Conservation (phyloP, 2,113 vertebrate genomes). For the Anseranas semipalmata region DNA sequence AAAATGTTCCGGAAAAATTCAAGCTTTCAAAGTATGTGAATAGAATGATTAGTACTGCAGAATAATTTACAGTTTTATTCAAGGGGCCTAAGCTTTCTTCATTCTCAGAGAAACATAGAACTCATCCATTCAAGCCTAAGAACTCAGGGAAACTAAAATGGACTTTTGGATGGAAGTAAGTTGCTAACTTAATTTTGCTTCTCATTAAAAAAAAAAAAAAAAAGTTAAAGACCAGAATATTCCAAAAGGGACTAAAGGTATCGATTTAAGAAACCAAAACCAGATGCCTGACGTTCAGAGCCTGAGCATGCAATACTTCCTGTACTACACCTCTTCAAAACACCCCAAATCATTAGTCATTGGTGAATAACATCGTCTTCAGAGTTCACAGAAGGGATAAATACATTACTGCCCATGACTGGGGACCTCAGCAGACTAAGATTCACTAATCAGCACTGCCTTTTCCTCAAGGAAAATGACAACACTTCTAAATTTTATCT, state of each 20-base stretch:
- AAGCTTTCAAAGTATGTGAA: neutral
- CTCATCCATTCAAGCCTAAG: neutral
- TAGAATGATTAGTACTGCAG: neutral
- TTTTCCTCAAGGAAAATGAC: neutral
- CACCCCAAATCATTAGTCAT: neutral
- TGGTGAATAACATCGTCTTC: neutral
- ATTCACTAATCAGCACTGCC: neutral
- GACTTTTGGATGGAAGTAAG: neutral
- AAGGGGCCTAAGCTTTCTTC: neutral
- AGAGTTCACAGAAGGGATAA: neutral
- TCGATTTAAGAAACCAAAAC: neutral
- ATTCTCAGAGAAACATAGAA: neutral
- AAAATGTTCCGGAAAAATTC: neutral
- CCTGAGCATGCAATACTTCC: neutral
- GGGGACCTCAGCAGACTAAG: neutral
- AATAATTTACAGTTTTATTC: neutral
- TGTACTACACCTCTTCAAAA: neutral
- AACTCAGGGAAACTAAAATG: neutral
- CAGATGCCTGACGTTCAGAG: neutral
- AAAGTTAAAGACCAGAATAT: neutral
- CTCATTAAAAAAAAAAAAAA: neutral
- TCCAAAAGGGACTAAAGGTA: neutral
- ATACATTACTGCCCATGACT: neutral
- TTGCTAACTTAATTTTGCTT: neutral
- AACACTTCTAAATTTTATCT: conserved; percentile 10